Percentiles rank a stretch among this genome's conserved stretches.
These are phyloP conservation scores for Eolophus roseicapilla DNA, from an alignment of 2,113 vertebrate genomes.

Conservation along the genomic window DNA sequence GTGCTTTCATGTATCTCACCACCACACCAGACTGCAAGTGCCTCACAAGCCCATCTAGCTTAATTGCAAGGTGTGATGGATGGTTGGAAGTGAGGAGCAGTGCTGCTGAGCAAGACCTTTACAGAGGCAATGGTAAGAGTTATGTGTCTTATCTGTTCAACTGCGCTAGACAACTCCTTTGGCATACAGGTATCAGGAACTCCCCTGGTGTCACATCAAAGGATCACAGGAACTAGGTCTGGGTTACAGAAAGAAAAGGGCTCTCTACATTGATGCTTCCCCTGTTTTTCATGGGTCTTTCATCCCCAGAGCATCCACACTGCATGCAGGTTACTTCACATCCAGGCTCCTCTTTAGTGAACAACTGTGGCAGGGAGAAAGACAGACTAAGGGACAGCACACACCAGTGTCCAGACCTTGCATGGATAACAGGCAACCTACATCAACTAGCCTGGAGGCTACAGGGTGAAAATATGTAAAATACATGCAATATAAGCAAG, in stretches of 20 bases:
- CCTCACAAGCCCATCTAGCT: not conserved
- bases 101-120: not conserved
- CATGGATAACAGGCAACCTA: not conserved
- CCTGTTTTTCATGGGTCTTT: not conserved
- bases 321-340: not conserved
- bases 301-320: not conserved
- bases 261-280: not conserved
- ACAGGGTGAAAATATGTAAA: not conserved
- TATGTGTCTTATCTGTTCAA: not conserved
- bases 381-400: not conserved
- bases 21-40: not conserved
- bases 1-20: not conserved
- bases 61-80: not conserved
- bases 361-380: not conserved
- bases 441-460: not conserved
- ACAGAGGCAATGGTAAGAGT: not conserved
- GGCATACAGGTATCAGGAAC: not conserved
- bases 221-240: not conserved
- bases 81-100: not conserved
- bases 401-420: not conserved
- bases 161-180: not conserved
- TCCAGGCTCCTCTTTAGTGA: not conserved
- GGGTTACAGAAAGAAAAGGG: not conserved
- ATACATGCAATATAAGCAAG: not conserved
- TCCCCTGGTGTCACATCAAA: not conserved